phyloP scores from a whole-genome alignment of 64 coral and sea anemone genomes.

The Montipora foliosa region DNA sequence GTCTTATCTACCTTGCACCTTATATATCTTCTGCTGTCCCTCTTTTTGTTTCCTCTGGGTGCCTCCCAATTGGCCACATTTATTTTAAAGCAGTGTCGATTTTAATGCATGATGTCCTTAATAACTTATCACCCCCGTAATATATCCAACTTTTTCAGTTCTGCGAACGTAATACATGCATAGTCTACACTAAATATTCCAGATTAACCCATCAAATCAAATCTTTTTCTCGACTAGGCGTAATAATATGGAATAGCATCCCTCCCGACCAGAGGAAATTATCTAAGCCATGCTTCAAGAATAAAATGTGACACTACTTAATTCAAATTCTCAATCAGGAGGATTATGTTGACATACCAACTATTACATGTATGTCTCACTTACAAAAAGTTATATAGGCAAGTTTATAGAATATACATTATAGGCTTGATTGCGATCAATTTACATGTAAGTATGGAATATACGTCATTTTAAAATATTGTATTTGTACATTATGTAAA shows the following conservation, averaged over 20 bases:
- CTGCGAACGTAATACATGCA: not conserved
- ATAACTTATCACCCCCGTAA: not conserved
- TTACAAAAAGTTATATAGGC: not conserved
- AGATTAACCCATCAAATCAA: not conserved
- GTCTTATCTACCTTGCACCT: too few relatives aligned
- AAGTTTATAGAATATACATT: not conserved
- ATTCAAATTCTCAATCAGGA: not conserved
- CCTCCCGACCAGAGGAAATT: not conserved
- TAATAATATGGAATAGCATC: not conserved
- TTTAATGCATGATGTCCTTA: not conserved
- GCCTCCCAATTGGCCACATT: too few relatives aligned
- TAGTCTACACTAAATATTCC: not conserved
- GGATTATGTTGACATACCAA: not conserved
- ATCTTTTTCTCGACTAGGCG: not conserved
- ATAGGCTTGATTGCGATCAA: not conserved
- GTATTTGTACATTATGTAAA: not conserved
- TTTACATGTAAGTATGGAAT: not conserved
- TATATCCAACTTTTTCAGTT: not conserved
- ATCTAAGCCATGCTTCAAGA: not conserved
- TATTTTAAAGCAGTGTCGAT: not conserved
- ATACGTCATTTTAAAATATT: not conserved
- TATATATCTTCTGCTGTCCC: too few relatives aligned
- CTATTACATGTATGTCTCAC: not conserved
- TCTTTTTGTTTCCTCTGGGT: too few relatives aligned
- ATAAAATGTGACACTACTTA: not conserved